Base-by-base conservation (phyloP, 1,140 invertebrate genomes). In the Eumeta japonica region DNA sequence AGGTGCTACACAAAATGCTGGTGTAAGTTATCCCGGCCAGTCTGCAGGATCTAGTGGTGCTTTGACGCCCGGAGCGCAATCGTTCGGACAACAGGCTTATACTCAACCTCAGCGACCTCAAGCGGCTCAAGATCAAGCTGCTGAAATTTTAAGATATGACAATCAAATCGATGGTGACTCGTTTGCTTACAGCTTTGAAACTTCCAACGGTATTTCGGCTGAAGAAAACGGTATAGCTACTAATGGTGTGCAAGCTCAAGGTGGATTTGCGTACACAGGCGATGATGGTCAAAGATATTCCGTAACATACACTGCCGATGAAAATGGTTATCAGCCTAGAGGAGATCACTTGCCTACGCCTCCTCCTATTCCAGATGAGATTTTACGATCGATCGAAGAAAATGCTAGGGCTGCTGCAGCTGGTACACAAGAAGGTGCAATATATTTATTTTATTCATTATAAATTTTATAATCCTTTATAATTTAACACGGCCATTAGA, bases 231-330 rank as follows among this genome's bases (percentile, higher is more conserved):
- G 70, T 28, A 52, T 61, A 3, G 67, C 66, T 16, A 63, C 63
- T 0, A 58, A 66, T 44, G 70, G 70, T 19, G 65, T 72, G 0
- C 60, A 49, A 34, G 70, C 67, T 35, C 63, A 71, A 35, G 70
- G 70, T 35, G 63, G 36, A 10, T 74, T 56, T 37, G 52, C 67
- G 3, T 74, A 72, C 30, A 70, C 64, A 19, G 65, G 82, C 33
- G 83, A 86, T 14, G 86, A 91, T 54, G 89, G 89, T 0, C 73
- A 84, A 16, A 57, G 79, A 13, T 82, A 88, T 43, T 76, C 77
- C 1, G 55, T 92, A 10, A 82, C 79, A 9, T 93, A 92, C 71
- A 83, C 84, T 10, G 89, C 89, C 38, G 88, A 90, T 52, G 86
- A 90, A 56, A 85, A 87, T 39, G 88, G 88, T 1, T 92, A 88